Percentiles rank a stretch among this genome's conserved stretches.
These are phyloP conservation scores for Leuciscus waleckii DNA, from an alignment of 2,797 vertebrate species.

Conservation along the genomic window DNA sequence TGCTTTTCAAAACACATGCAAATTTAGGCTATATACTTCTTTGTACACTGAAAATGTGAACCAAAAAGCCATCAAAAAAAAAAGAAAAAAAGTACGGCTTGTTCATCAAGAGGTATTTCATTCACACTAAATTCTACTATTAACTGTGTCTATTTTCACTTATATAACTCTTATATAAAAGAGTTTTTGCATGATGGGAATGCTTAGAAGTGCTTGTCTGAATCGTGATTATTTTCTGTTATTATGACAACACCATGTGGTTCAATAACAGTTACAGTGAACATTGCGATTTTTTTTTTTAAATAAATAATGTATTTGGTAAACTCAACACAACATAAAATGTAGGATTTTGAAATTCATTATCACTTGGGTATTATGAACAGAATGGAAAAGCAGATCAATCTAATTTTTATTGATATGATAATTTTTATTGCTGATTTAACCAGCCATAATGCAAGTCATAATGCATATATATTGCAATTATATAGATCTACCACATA, in stretches of 20 bases:
- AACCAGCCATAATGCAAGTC: background rate
- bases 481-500: background rate
- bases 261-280: background rate
- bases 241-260: constrained; percentile 1
- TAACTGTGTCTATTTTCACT: background rate
- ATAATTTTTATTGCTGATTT: background rate
- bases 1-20: background rate
- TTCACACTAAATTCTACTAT: background rate
- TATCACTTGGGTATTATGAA: background rate
- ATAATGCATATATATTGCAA: background rate
- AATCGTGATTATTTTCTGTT: background rate
- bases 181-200: constrained; percentile 1
- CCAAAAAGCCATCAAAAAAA: background rate
- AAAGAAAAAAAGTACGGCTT: background rate
- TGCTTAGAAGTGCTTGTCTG: constrained; percentile 22
- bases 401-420: background rate
- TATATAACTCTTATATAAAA: background rate
- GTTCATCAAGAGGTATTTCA: background rate
- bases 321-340: background rate
- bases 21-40: background rate
- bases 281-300: background rate
- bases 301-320: background rate
- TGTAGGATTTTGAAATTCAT: background rate
- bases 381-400: background rate
- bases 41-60: background rate